Conservation (phyloP, 2,797 vertebrate genomes). For the Nyctibius grandis region DNA sequence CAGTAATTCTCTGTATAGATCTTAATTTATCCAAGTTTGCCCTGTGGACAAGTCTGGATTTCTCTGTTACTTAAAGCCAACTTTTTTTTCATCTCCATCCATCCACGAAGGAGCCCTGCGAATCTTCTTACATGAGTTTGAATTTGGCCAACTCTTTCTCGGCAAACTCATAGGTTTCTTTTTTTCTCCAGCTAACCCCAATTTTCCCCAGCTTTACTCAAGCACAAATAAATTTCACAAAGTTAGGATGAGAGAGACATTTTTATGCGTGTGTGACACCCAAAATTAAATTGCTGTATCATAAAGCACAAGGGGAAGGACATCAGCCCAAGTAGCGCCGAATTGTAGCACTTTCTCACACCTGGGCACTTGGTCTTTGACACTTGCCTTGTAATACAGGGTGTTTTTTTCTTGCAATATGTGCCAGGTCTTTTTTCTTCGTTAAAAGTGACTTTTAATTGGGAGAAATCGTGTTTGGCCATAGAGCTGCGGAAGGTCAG, state of each 20-base stretch:
- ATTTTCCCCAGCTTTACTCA: not conserved
- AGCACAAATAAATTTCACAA: not conserved
- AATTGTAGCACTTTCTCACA: not conserved
- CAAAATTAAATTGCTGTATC: not conserved
- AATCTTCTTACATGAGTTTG: not conserved
- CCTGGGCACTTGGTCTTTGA: not conserved
- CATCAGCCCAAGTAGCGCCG: not conserved
- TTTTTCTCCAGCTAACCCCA: not conserved
- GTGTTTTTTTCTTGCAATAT: rapidly evolving
- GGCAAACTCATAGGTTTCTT: not conserved
- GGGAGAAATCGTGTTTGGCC: not conserved
- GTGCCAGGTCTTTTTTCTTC: not conserved
- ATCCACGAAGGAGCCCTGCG: rapidly evolving
- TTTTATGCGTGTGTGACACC: rapidly evolving
- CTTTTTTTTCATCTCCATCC: not conserved
- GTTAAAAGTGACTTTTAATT: not conserved
- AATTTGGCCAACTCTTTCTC: not conserved
- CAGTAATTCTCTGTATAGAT: rapidly evolving
- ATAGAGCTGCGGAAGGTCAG: not conserved
- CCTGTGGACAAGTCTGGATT: not conserved
- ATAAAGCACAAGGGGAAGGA: not conserved
- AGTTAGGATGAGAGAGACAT: not conserved
- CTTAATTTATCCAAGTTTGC: not conserved
- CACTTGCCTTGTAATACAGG: not conserved
- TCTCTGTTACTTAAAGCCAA: not conserved